A percentile compares a stretch with the other conserved stretches of the same genome.
Conservation (phyloP, 1,140 invertebrate species). For the Reticulitermes speratus region DNA sequence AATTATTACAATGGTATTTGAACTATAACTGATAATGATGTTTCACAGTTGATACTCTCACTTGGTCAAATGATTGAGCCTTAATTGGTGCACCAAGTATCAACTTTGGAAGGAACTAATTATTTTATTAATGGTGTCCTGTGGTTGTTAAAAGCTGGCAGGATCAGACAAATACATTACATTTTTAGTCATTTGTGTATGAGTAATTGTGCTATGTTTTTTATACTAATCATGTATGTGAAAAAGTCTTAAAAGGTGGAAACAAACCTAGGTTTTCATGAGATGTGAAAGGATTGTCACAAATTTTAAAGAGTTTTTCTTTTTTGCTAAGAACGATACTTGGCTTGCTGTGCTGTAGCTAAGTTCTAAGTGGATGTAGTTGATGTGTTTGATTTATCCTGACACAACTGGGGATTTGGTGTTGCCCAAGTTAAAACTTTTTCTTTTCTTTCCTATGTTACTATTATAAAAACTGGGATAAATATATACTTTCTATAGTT, state of each 20-base stretch:
- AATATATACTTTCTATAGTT: background rate
- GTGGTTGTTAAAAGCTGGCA: background rate
- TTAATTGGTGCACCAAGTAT: background rate
- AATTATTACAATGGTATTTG: background rate
- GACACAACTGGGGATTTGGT: background rate
- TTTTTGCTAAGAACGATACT: background rate
- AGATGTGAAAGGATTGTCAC: background rate
- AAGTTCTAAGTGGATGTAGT: background rate
- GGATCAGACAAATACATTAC: slow-evolving; percentile 9
- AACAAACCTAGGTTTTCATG: background rate
- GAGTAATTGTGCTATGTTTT: background rate
- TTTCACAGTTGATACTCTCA: background rate
- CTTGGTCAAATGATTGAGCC: background rate
- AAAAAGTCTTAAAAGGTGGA: background rate
- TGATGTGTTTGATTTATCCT: background rate
- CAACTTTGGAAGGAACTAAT: background rate
- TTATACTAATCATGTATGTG: background rate
- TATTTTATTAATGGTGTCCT: background rate
- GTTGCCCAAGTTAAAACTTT: background rate
- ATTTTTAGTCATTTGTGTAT: background rate
- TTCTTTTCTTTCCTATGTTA: background rate
- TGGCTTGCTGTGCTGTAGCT: background rate
- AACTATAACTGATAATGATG: background rate
- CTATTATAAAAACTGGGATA: background rate
- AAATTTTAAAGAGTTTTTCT: background rate